Evolutionary conservation across 2,888 invertebrate genomes (phyloP).

Genomic region (Eupithecia centaureata): DNA sequence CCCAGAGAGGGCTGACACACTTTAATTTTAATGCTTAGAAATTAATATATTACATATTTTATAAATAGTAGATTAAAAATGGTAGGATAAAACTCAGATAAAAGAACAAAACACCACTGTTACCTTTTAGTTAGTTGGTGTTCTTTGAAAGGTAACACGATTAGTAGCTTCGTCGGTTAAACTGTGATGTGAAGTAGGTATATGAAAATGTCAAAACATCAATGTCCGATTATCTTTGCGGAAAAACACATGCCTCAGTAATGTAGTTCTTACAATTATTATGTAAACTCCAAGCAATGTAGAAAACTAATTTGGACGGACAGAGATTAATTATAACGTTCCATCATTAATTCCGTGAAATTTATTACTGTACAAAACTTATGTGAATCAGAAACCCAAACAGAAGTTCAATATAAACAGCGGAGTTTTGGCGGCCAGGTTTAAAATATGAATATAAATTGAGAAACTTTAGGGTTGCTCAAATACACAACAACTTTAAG

Average conservation of each 20-base stretch:
- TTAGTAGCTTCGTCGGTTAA: neutral
- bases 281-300: neutral
- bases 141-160: neutral
- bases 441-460: slow-evolving; percentile 81
- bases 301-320: neutral
- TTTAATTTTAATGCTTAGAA: no score
- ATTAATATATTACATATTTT: no score
- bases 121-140: neutral
- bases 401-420: slow-evolving; percentile 69
- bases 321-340: slow-evolving; percentile 33
- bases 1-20: no score
- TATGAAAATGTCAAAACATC: no score
- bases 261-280: no score
- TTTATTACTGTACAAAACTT: slow-evolving; percentile 44
- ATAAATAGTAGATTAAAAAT: no score
- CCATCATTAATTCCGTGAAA: slow-evolving; percentile 34
- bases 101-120: neutral
- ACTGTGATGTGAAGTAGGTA: no score
- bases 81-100: no score
- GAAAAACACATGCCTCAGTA: no score
- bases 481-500: slow-evolving; percentile 73
- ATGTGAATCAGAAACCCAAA: slow-evolving; percentile 54
- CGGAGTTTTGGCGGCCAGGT: slow-evolving; percentile 66
- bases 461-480: slow-evolving; percentile 74
- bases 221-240: no score